Conservation (phyloP, 2,113 vertebrate species). For the Capra hircus region DNA sequence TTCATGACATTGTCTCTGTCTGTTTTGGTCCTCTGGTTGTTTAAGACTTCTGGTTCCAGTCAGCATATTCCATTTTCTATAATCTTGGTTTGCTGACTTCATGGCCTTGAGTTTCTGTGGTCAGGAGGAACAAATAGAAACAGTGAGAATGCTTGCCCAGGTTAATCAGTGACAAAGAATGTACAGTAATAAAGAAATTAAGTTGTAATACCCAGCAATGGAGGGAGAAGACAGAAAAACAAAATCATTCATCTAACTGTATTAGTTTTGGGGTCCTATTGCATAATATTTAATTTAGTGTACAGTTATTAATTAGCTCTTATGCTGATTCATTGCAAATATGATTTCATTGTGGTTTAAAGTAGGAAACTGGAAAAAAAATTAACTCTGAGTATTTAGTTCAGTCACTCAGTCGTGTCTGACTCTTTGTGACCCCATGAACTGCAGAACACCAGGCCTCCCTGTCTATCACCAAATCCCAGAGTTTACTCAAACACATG, state of each 20-base stretch:
- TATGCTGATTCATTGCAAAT: neutral
- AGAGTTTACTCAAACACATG: neutral
- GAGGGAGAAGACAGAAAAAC: neutral
- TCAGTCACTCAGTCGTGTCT: neutral
- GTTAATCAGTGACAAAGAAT: neutral
- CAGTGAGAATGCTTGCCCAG: neutral
- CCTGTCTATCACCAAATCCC: neutral
- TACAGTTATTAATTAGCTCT: neutral
- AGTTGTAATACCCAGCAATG: neutral
- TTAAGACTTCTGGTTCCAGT: neutral
- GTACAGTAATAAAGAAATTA: neutral
- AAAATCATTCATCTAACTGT: neutral
- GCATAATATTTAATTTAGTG: neutral
- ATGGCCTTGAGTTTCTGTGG: neutral
- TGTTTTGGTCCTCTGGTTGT: neutral
- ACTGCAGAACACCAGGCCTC: neutral
- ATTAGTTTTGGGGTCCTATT: neutral
- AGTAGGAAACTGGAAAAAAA: neutral
- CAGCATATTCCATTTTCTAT: neutral
- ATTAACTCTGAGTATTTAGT: neutral
- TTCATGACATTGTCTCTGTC: neutral
- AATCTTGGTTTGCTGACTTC: neutral
- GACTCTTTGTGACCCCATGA: neutral
- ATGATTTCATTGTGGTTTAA: neutral
- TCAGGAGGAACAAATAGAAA: neutral